These are phyloP conservation scores for Thysanoteuthis rhombus DNA, from an alignment of 2,888 invertebrate species.

Conservation along the genomic window DNA sequence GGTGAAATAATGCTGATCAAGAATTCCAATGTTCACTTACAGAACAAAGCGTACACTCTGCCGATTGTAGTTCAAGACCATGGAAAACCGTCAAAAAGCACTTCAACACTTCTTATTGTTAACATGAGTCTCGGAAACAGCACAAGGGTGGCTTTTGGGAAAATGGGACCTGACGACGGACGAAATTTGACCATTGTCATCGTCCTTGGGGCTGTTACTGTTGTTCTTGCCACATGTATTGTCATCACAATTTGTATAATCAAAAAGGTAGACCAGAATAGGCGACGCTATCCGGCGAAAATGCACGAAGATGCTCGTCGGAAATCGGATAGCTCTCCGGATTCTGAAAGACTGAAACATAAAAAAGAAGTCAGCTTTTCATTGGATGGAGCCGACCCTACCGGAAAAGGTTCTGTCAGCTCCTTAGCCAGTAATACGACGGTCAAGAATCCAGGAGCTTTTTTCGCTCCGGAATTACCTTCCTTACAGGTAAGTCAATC, in stretches of 20 bases:
- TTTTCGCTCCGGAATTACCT: constrained; percentile 23
- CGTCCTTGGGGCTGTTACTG: constrained; percentile 22
- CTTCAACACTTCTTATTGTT: not conserved
- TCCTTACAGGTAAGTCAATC: constrained; percentile 15
- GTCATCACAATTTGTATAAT: constrained; percentile 21
- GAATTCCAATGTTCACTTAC: constrained; percentile 42
- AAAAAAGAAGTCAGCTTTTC: constrained; percentile 30
- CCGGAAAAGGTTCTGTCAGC: constrained; percentile 23
- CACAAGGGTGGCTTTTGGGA: constrained; percentile 14
- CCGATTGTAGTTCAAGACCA: constrained; percentile 53
- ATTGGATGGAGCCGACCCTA: constrained; percentile 27
- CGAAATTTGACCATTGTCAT: constrained; percentile 30
- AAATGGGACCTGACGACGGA: not conserved
- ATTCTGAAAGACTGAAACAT: constrained; percentile 21
- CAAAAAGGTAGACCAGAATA: constrained; percentile 22
- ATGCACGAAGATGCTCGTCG: constrained; percentile 23
- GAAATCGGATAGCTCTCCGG: not conserved
- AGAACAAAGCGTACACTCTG: constrained; percentile 48
- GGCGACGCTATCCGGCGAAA: constrained; percentile 27
- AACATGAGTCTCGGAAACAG: constrained; percentile 19
- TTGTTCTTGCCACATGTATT: constrained; percentile 31
- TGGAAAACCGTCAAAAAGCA: constrained; percentile 12
- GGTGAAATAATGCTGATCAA: constrained; percentile 66
- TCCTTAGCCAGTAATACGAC: constrained; percentile 19
- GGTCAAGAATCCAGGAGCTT: constrained; percentile 28